Percentiles rank a stretch among this genome's conserved stretches.
These are phyloP conservation scores for Ochropleura leucogaster DNA, from an alignment of 2,888 invertebrate species.

Conservation along the genomic window DNA sequence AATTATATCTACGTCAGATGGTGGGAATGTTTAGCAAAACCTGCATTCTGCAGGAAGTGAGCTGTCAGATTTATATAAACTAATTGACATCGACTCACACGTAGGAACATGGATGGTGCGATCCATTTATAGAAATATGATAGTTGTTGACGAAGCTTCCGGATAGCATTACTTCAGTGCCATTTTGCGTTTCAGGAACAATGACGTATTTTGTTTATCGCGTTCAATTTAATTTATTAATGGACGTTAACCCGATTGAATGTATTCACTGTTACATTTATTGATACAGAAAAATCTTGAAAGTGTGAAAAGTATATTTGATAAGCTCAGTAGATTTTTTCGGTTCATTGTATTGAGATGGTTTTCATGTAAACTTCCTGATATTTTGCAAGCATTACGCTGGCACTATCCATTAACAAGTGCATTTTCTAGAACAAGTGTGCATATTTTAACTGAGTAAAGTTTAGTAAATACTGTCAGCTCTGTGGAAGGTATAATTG, in stretches of 20 bases:
- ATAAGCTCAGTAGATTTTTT: constrained; percentile 10
- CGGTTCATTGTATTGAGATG: constrained; percentile 12
- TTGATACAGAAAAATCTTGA: constrained; percentile 5
- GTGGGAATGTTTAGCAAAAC: constrained; percentile 73
- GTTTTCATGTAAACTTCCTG: constrained; percentile 41
- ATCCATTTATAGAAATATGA: constrained; percentile 63
- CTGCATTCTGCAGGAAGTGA: constrained; percentile 72
- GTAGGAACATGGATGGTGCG: constrained; percentile 54
- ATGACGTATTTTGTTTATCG: constrained; percentile 46
- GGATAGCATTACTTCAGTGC: constrained; percentile 26
- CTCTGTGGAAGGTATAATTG: constrained; percentile 35
- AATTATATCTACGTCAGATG: constrained; percentile 71
- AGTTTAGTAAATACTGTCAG: constrained; percentile 46
- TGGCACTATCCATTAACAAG: constrained; percentile 18
- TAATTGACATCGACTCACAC: constrained; percentile 69
- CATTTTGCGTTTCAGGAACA: constrained; percentile 31
- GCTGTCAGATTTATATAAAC: constrained; percentile 74
- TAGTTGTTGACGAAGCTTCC: constrained; percentile 52
- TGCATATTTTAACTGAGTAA: constrained; percentile 24
- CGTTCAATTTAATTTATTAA: constrained; percentile 31
- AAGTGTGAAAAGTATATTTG: neutral
- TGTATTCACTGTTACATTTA: constrained; percentile 2
- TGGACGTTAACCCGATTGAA: constrained; percentile 20
- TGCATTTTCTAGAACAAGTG: constrained; percentile 25
- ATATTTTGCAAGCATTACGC: constrained; percentile 33